A percentile compares a stretch with the other conserved stretches of the same genome.
These are phyloP conservation scores for Dasysyrphus albostriatus DNA, from an alignment of 2,888 invertebrate species.

Conservation along the genomic window DNA sequence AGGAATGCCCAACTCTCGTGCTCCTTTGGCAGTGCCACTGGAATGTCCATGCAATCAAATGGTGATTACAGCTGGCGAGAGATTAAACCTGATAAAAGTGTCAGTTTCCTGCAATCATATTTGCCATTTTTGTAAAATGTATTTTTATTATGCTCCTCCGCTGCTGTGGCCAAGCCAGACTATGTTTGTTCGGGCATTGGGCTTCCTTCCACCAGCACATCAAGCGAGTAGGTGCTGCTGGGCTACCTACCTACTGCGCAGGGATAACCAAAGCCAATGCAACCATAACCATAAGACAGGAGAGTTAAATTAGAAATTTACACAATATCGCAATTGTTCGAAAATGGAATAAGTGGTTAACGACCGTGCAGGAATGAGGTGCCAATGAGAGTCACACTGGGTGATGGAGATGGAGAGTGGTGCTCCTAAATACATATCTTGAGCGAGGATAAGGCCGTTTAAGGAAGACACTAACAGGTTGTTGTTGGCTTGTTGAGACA, in stretches of 20 bases:
- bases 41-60: slow-evolving; percentile 75
- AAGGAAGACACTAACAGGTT: slow-evolving; percentile 69
- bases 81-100: slow-evolving; percentile 74
- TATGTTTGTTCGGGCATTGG: background rate
- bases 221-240: slow-evolving; percentile 34
- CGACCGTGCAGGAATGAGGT: slow-evolving; percentile 76
- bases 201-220: background rate
- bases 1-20: slow-evolving; percentile 67
- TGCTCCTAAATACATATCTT: slow-evolving; percentile 69
- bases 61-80: slow-evolving; percentile 75
- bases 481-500: background rate
- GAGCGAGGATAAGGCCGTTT: slow-evolving; percentile 70
- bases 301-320: slow-evolving; percentile 75
- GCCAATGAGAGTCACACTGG: slow-evolving; percentile 60
- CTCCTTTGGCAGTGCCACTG: slow-evolving; percentile 60
- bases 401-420: slow-evolving; percentile 20
- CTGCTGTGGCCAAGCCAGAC: background rate
- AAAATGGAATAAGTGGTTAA: slow-evolving; percentile 80
- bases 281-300: slow-evolving; percentile 33
- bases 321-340: slow-evolving; percentile 78
- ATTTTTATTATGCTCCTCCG: slow-evolving; percentile 66
- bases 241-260: too few species aligned
- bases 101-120: slow-evolving; percentile 76
- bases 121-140: slow-evolving; percentile 76
- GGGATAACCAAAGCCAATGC: slow-evolving; percentile 18